phyloP scores from a whole-genome alignment of 2,797 vertebrate species.

The Tamandua tetradactyla region DNA sequence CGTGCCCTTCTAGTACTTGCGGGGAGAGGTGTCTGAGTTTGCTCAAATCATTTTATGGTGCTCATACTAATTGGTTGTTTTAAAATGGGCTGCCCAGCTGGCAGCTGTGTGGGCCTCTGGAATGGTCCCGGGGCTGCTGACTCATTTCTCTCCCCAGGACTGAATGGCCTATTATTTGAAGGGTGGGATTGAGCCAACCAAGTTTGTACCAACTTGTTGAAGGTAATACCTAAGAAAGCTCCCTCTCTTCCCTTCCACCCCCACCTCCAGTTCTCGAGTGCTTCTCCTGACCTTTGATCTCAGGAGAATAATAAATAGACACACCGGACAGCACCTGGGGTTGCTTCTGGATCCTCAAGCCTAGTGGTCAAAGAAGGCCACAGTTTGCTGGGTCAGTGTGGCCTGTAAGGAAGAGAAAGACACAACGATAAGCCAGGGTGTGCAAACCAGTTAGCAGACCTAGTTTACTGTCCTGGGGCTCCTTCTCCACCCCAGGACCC shows the following conservation, averaged over 20 bases:
- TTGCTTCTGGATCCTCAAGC: not conserved
- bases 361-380: not conserved
- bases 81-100: constrained; percentile 44
- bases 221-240: constrained; percentile 45
- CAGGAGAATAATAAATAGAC: not conserved
- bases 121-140: constrained; percentile 66
- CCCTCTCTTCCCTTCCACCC: no score
- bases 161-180: constrained; percentile 74
- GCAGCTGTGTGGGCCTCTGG: constrained; percentile 65
- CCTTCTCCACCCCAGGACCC: not conserved
- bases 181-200: constrained; percentile 63
- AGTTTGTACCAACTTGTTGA: constrained; percentile 58
- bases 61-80: constrained; percentile 63
- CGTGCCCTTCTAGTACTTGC: constrained; percentile 82
- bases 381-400: not conserved
- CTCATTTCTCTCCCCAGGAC: constrained; percentile 72
- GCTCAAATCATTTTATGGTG: constrained; percentile 60
- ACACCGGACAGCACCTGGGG: no score
- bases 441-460: not conserved
- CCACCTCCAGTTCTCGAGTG: no score
- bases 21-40: constrained; percentile 78
- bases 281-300: not conserved
- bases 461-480: not conserved
- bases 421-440: not conserved
- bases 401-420: not conserved